A percentile compares a stretch with the other conserved stretches of the same genome.
phyloP scores from a whole-genome alignment of 2,888 invertebrate genomes.

The Meteorus cinctellus region DNA sequence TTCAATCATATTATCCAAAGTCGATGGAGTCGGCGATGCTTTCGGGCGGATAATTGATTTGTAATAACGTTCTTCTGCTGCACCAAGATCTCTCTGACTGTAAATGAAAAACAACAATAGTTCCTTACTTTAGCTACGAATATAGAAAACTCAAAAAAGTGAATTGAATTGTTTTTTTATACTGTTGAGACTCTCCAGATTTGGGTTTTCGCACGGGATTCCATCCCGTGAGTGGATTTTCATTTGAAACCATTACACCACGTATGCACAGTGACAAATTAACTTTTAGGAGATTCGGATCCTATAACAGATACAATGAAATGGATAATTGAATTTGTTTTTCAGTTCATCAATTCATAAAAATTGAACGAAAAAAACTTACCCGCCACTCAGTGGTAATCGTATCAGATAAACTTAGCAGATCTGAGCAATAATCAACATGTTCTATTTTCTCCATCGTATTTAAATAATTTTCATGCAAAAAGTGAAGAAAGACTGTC shows the following conservation, averaged over 20 bases:
- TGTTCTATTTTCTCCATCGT: conserved; percentile 80
- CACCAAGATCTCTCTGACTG: conserved; percentile 62
- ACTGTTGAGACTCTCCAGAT: conserved; percentile 56
- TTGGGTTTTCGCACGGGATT: conserved; percentile 78
- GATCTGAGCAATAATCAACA: conserved; percentile 78
- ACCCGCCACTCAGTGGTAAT: conserved; percentile 81
- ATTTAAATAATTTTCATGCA: conserved; percentile 84
- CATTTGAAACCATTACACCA: conserved; percentile 83
- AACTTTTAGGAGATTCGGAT: conserved; percentile 61
- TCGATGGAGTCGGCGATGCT: neutral
- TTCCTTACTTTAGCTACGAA: too few species aligned
- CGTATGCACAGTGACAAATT: conserved; percentile 74
- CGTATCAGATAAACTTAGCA: conserved; percentile 82
- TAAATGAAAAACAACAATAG: conserved; percentile 8
- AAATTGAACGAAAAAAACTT: conserved; percentile 68
- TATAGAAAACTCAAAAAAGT: too few species aligned
- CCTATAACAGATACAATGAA: conserved; percentile 53
- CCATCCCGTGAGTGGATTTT: conserved; percentile 82
- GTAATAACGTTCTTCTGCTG: conserved; percentile 66
- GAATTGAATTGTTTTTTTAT: conserved; percentile 35
- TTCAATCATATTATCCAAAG: conserved; percentile 21
- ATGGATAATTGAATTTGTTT: neutral
- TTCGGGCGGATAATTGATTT: conserved; percentile 61
- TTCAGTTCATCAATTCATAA: conserved; percentile 6
- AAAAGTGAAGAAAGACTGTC: conserved; percentile 79